Percentiles rank a stretch among this genome's conserved stretches.
Conservation (phyloP, 2,113 vertebrate species). For the Calyptommatus sinebrachiatus region DNA sequence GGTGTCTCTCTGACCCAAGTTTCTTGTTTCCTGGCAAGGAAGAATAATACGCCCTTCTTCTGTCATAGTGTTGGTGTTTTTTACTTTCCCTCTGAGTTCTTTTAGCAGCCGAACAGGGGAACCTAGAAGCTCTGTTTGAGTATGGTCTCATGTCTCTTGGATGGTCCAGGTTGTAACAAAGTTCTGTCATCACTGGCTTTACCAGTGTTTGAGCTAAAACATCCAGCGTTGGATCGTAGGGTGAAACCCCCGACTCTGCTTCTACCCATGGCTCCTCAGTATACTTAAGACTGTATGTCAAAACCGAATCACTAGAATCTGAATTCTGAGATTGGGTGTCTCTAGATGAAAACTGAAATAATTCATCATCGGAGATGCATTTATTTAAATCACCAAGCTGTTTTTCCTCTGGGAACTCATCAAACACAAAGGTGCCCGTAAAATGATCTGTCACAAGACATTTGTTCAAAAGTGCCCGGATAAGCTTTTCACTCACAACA, state of each 20-base stretch:
- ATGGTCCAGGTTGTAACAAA: not conserved
- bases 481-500: constrained; percentile 24
- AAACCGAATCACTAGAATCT: not conserved
- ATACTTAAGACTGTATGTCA: not conserved
- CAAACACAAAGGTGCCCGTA: not conserved
- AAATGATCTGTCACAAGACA: constrained; percentile 11
- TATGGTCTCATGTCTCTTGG: not conserved
- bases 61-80: not conserved
- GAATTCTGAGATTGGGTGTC: not conserved
- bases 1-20: not conserved
- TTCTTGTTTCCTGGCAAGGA: not conserved
- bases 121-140: not conserved
- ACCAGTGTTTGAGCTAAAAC: constrained; percentile 20
- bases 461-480: constrained; percentile 18
- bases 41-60: not conserved
- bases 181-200: constrained; percentile 21
- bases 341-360: not conserved
- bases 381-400: not conserved
- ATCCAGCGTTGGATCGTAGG: constrained; percentile 4
- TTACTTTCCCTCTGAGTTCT: not conserved
- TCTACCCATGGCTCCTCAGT: constrained; percentile 2
- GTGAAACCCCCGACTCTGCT: not conserved
- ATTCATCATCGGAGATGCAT: not conserved
- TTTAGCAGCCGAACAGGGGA: not conserved
- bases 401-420: constrained; percentile 14